Conservation (phyloP, 2,888 invertebrate genomes). For the Brassicogethes aeneus region DNA sequence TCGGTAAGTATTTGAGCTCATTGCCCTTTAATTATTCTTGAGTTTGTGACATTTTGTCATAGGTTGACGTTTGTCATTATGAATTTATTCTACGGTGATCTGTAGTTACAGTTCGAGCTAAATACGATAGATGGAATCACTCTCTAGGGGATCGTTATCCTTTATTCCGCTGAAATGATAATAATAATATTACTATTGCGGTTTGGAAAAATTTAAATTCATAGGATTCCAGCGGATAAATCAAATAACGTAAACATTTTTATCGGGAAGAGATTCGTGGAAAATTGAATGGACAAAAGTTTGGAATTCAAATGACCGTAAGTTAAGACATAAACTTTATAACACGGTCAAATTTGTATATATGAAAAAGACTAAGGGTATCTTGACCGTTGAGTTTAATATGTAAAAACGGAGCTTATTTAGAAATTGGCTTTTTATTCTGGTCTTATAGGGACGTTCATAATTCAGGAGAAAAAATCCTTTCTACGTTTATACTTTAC, state of each 20-base stretch:
- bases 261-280: background rate
- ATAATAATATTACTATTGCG: no score
- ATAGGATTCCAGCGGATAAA: background rate
- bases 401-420: constrained; percentile 21
- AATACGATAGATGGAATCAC: no score
- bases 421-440: constrained; percentile 24
- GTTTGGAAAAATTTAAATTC: background rate
- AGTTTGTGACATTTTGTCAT: no score
- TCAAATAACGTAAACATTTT: background rate
- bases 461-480: constrained; percentile 23
- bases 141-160: no score
- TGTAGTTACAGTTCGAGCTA: no score
- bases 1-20: constrained; percentile 2
- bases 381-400: constrained; percentile 20
- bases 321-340: background rate
- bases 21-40: no score
- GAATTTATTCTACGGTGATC: no score
- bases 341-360: constrained; percentile 1
- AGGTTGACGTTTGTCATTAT: no score
- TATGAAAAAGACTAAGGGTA: background rate
- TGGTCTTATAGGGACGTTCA: constrained; percentile 26
- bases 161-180: no score
- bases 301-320: background rate
- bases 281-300: background rate
- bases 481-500: constrained; percentile 18